Evolutionary conservation across 2,797 vertebrate species (phyloP).

Genomic region (Salarias fasciatus): DNA sequence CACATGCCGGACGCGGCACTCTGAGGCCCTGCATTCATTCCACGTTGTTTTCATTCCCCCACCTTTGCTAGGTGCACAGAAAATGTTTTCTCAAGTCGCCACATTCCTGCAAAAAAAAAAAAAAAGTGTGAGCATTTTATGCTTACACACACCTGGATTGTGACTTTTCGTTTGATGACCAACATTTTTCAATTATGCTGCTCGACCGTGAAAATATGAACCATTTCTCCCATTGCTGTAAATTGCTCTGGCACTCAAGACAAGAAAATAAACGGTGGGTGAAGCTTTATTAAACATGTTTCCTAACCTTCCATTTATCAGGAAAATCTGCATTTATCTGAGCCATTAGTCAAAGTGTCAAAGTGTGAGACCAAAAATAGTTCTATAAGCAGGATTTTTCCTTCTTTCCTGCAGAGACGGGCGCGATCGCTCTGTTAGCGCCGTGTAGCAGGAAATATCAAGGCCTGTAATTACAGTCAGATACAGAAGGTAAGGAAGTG

Average conservation of each 20-base stretch:
- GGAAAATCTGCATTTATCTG: slow-evolving; percentile 58
- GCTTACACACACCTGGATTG: slow-evolving; percentile 77
- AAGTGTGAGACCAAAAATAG: slow-evolving; percentile 57
- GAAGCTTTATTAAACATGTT: slow-evolving; percentile 55
- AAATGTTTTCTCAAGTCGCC: slow-evolving; percentile 80
- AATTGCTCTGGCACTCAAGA: slow-evolving; percentile 37
- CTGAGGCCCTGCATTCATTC: slow-evolving; percentile 84
- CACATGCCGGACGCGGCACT: slow-evolving; percentile 71
- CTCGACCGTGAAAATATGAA: slow-evolving; percentile 34
- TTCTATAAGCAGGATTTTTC: slow-evolving; percentile 27
- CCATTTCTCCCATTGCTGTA: slow-evolving; percentile 27
- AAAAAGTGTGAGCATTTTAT: slow-evolving; percentile 62
- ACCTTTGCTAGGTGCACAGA: slow-evolving; percentile 73
- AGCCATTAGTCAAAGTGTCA: slow-evolving; percentile 44
- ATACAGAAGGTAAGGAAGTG: slow-evolving; percentile 73
- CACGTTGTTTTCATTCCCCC: slow-evolving; percentile 82
- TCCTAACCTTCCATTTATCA: slow-evolving; percentile 51
- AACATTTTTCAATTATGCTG: slow-evolving; percentile 60
- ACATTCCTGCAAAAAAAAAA: slow-evolving; percentile 67
- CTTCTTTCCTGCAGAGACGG: slow-evolving; percentile 24
- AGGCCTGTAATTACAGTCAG: slow-evolving; percentile 73
- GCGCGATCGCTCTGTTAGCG: slow-evolving; percentile 57
- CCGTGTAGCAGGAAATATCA: slow-evolving; percentile 69
- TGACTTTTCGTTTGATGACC: slow-evolving; percentile 67
- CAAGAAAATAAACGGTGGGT: slow-evolving; percentile 44